These are phyloP conservation scores for Chiroxiphia lanceolata DNA, from an alignment of 2,797 vertebrate species.

Conservation along the genomic window DNA sequence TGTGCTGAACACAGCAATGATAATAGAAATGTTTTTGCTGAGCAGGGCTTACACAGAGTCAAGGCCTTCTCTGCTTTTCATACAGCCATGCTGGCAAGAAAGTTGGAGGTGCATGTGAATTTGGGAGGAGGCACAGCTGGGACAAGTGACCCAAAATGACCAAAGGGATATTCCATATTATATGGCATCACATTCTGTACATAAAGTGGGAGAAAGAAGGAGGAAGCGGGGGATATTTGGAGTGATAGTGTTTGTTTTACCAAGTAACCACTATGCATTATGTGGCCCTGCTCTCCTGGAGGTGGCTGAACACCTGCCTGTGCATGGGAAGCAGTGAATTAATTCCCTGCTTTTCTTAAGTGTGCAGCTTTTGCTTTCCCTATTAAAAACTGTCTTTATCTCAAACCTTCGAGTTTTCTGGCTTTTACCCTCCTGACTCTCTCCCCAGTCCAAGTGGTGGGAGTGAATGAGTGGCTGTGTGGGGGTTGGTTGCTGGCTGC, in stretches of 20 bases:
- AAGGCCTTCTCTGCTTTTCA: neutral
- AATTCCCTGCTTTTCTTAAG: neutral
- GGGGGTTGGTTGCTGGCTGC: neutral
- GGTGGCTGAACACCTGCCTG: neutral
- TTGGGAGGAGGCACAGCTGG: neutral
- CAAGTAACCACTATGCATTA: rapidly evolving
- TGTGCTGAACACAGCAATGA: neutral
- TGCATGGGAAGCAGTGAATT: neutral
- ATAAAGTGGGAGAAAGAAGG: neutral
- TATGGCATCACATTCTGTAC: neutral
- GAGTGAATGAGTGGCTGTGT: neutral
- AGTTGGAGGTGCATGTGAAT: neutral
- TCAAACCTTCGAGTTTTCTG: neutral
- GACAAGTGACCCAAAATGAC: neutral
- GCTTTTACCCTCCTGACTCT: neutral
- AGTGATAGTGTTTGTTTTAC: neutral
- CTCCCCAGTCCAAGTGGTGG: neutral
- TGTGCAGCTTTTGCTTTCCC: neutral
- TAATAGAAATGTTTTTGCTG: neutral
- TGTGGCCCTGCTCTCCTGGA: neutral
- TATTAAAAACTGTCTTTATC: neutral
- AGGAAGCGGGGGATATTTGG: neutral
- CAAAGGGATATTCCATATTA: neutral
- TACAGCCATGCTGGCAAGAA: neutral
- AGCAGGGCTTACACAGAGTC: neutral